Evolutionary conservation across 2,888 invertebrate genomes (phyloP).

Genomic region (Xanthorhoe designata): DNA sequence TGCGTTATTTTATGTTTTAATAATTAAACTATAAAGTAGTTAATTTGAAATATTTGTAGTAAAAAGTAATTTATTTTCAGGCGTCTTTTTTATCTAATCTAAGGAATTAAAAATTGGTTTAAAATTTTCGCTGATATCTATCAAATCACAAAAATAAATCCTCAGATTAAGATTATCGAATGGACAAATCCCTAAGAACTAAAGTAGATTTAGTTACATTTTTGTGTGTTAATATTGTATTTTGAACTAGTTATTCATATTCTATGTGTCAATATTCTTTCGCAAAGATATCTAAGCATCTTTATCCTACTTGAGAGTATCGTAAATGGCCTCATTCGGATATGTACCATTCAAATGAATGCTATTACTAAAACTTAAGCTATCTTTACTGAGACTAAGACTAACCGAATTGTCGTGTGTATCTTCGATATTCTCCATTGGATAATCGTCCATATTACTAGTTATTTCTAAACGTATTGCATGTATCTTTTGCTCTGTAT

Average conservation of each 20-base stretch:
- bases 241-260: background rate
- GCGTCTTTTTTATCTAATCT: too few relatives aligned
- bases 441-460: slow-evolving; percentile 78
- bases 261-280: background rate
- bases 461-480: slow-evolving; percentile 83
- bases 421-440: slow-evolving; percentile 54
- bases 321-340: slow-evolving; percentile 84
- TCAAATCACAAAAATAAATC: too few relatives aligned
- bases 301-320: slow-evolving; percentile 77
- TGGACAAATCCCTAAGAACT: too few relatives aligned
- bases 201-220: too few relatives aligned
- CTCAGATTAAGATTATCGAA: too few relatives aligned
- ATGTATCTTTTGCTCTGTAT: slow-evolving; percentile 74
- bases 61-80: too few relatives aligned
- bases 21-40: too few relatives aligned
- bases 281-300: slow-evolving; percentile 10
- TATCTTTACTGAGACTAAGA: slow-evolving; percentile 71
- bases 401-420: slow-evolving; percentile 68
- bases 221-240: background rate
- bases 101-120: too few relatives aligned
- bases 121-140: too few relatives aligned
- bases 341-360: slow-evolving; percentile 84
- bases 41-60: too few relatives aligned
- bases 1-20: slow-evolving; percentile 7
- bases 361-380: slow-evolving; percentile 82